Base-by-base conservation (phyloP, 2,797 vertebrate genomes). In the Pseudotriccus pelzelni region DNA sequence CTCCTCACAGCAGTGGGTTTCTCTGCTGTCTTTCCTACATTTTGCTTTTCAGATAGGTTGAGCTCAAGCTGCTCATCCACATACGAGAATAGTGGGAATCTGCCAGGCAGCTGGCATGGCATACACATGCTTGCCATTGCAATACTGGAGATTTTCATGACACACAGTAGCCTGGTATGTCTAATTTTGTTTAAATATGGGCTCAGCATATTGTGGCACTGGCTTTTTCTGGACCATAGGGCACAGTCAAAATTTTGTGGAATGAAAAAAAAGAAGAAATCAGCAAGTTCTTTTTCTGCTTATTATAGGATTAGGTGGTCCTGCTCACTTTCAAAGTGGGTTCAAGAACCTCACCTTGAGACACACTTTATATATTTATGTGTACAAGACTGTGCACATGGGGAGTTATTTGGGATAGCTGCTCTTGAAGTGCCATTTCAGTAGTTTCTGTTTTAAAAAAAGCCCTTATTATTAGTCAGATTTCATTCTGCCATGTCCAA, bases 121-220 rank as follows among this genome's bases (percentile, higher is more conserved):
- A 1, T 1, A 2, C 1, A 1, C 12, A 0, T 16, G 13, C 4
- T 74, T 70, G 37, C 1, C 2, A 17, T 47, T 64, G 53, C 46
- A 44, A 0, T 43, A 47, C 59, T 69, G 43, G 58, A 91, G 39
- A 24, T 85, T 76, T 50, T 84, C 11, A 0, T 25, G 27, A 6
- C 8, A 6, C n/a, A 11, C 32, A 2, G 25, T 30, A 58, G 43
- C 62, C 62, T 84, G 22, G 1, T 44, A 1, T 23, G 25, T 59
- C 23, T 56, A 15, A 56, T 28, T 47, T 20, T 83, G 19, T 72
- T 58, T 37, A 55, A 53, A n/a, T 47, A 4, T 47, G 13, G 23
- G 30, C 21, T 19, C 12, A 74, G 32, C 21, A 28, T 12, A 12
- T 12, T 22, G 25, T 41, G 55, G 3, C 7, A 24, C 11, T 43